These are phyloP conservation scores for Pedetes capensis DNA, from an alignment of 2,113 vertebrate species.

Conservation along the genomic window DNA sequence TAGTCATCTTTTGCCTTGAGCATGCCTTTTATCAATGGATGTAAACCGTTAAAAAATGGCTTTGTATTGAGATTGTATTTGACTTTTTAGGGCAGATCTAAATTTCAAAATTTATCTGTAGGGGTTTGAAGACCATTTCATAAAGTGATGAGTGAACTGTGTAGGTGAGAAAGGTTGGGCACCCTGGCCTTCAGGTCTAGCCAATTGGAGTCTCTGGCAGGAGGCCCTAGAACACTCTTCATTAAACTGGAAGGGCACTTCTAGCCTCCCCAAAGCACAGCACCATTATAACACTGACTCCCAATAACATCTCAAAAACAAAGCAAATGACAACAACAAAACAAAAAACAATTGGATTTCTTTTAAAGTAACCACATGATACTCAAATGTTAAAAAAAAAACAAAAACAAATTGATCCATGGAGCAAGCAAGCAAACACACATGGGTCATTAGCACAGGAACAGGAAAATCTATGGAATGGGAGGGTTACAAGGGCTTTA, in stretches of 20 bases:
- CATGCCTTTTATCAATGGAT: background rate
- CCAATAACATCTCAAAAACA: conserved; percentile 58
- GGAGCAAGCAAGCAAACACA: background rate
- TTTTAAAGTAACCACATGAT: background rate
- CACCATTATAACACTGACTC: conserved; percentile 57
- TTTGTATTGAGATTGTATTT: background rate
- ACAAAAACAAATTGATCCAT: background rate
- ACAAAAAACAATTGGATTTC: background rate
- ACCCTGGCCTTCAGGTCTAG: background rate
- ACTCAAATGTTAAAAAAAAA: background rate
- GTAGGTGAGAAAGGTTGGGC: background rate
- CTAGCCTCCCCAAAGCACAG: conserved; percentile 43
- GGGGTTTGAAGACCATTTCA: background rate
- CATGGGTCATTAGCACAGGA: background rate
- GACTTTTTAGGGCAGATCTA: background rate
- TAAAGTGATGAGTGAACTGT: background rate
- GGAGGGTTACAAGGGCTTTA: background rate
- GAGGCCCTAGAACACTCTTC: background rate
- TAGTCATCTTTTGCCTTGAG: background rate
- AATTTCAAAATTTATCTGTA: background rate
- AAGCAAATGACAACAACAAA: background rate
- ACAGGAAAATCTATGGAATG: background rate
- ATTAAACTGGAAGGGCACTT: background rate
- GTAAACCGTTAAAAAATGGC: background rate
- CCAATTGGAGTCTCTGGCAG: background rate